phyloP scores from a whole-genome alignment of 1,140 invertebrate genomes.

The Psix sp. region DNA sequence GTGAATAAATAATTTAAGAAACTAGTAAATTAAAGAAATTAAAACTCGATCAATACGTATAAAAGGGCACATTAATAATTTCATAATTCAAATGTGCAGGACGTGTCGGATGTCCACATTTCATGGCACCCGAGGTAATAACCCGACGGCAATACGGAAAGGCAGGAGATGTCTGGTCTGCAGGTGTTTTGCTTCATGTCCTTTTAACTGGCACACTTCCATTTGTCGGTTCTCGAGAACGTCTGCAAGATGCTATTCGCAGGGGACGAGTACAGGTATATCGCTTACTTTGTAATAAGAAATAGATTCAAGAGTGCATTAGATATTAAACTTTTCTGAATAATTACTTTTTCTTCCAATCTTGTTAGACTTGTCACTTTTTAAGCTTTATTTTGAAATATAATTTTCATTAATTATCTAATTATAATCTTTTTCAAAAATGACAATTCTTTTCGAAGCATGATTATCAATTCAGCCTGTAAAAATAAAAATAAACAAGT shows the following conservation, averaged over 20 bases:
- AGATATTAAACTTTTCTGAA: no score
- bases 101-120: slow-evolving; percentile 95
- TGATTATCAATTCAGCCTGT: no score
- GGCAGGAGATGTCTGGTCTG: slow-evolving; percentile 97
- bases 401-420: no score
- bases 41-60: background rate
- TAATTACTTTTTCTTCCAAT: no score
- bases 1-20: no score
- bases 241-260: slow-evolving; percentile 93
- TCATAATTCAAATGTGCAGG: slow-evolving; percentile 78
- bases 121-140: slow-evolving; percentile 98
- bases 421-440: no score
- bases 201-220: slow-evolving; percentile 95
- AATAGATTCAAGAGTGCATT: no score
- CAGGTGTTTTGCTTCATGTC: slow-evolving; percentile 95
- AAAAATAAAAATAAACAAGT: no score
- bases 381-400: no score
- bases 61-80: slow-evolving; percentile 12
- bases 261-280: slow-evolving; percentile 89
- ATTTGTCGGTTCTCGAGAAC: slow-evolving; percentile 94
- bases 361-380: no score
- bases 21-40: slow-evolving; percentile 19
- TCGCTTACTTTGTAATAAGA: slow-evolving; percentile 12
- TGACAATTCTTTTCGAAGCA: no score
- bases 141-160: slow-evolving; percentile 95